Percentiles rank a stretch among this genome's conserved stretches.
phyloP scores from a whole-genome alignment of 2,113 vertebrate genomes.

The Anoplopoma fimbria region DNA sequence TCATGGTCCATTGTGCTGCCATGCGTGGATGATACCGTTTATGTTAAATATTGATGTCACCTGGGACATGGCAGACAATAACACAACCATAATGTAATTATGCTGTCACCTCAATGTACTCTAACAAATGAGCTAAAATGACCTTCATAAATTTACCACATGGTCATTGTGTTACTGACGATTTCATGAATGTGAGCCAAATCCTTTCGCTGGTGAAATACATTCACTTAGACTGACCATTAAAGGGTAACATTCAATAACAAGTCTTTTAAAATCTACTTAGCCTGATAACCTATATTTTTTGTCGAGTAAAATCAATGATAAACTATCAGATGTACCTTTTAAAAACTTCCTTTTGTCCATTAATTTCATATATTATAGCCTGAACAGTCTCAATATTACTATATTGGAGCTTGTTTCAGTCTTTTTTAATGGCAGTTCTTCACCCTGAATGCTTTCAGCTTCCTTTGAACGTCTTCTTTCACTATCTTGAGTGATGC shows the following conservation, averaged over 20 bases:
- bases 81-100: constrained; percentile 14
- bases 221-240: not conserved
- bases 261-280: too few species aligned
- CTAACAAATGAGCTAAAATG: constrained; percentile 39
- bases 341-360: not conserved
- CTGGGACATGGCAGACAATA: constrained; percentile 41
- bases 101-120: not conserved
- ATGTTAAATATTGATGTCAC: constrained; percentile 53
- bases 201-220: not conserved
- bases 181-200: not conserved
- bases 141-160: not conserved
- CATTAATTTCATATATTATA: not conserved
- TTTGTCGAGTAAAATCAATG: too few species aligned
- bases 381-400: not conserved
- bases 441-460: not conserved
- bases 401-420: not conserved
- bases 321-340: not conserved
- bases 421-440: not conserved
- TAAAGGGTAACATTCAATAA: too few species aligned
- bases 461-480: not conserved
- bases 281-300: too few species aligned
- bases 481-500: not conserved
- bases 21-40: not conserved
- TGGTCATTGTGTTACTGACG: constrained; percentile 1
- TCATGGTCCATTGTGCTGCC: not conserved